Evolutionary conservation across 1,140 invertebrate genomes (phyloP).

Genomic region (Oreohelix idahoensis): DNA sequence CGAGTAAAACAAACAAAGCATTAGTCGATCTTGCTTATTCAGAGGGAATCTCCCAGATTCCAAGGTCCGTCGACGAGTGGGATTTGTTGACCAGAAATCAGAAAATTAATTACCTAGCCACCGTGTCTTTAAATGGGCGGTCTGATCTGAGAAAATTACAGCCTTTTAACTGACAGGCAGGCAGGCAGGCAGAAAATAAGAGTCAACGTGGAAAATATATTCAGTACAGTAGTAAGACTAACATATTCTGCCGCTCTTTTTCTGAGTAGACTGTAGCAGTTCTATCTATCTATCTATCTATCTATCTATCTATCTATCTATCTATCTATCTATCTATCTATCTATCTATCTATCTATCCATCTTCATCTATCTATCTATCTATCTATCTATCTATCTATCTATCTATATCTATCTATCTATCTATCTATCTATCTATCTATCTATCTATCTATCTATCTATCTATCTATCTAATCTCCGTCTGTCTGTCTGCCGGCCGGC

Average conservation of each 20-base stretch:
- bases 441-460: neutral
- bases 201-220: too few species aligned
- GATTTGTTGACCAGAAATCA: neutral
- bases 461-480: too few species aligned
- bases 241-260: too few species aligned
- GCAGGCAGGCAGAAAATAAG: too few species aligned
- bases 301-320: neutral
- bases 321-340: neutral
- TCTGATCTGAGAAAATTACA: neutral
- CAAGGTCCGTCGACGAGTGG: neutral
- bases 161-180: too few species aligned
- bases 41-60: neutral
- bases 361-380: too few species aligned
- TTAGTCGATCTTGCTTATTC: neutral
- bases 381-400: too few species aligned
- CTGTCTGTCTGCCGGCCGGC: too few species aligned
- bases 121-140: neutral
- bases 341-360: too few species aligned
- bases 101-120: neutral
- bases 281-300: neutral
- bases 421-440: neutral
- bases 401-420: too few species aligned
- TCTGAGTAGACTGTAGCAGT: too few species aligned
- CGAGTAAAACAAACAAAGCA: neutral
- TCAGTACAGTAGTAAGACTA: too few species aligned